Percentiles rank a stretch among this genome's conserved stretches.
phyloP scores from a whole-genome alignment of 2,113 vertebrate genomes.

The Noctilio leporinus region DNA sequence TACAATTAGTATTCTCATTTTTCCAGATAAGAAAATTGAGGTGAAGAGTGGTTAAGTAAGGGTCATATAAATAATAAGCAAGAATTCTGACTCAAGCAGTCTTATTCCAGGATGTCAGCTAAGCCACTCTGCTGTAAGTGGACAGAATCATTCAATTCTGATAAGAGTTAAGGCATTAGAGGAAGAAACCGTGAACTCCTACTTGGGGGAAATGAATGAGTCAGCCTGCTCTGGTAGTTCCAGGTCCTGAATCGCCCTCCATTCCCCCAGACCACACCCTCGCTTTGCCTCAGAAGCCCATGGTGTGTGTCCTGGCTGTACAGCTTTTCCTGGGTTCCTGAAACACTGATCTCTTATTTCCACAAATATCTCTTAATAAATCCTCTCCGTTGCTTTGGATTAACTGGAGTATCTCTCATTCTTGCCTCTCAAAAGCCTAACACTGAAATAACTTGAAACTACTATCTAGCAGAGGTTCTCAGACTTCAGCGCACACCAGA shows the following conservation, averaged over 20 bases:
- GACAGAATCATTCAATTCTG: neutral
- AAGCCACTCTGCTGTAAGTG: neutral
- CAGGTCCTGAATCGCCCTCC: neutral
- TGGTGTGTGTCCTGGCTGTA: neutral
- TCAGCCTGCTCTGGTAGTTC: neutral
- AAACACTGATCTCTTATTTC: neutral
- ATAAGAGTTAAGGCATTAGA: neutral
- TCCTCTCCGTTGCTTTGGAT: neutral
- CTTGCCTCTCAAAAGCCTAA: neutral
- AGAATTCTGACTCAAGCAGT: neutral
- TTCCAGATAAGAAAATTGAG: neutral
- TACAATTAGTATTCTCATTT: neutral
- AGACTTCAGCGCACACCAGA: neutral
- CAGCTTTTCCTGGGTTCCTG: neutral
- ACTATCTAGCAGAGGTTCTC: neutral
- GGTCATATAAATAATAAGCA: neutral
- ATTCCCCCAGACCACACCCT: neutral
- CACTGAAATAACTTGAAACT: neutral
- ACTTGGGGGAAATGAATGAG: neutral
- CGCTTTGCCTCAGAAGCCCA: rapidly evolving
- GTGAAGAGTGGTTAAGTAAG: neutral
- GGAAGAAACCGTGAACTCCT: neutral
- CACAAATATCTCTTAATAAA: neutral
- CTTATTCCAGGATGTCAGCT: neutral
- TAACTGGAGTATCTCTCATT: neutral